phyloP scores from a whole-genome alignment of 1,140 invertebrate genomes.

The Pentalonia nigronervosa region DNA sequence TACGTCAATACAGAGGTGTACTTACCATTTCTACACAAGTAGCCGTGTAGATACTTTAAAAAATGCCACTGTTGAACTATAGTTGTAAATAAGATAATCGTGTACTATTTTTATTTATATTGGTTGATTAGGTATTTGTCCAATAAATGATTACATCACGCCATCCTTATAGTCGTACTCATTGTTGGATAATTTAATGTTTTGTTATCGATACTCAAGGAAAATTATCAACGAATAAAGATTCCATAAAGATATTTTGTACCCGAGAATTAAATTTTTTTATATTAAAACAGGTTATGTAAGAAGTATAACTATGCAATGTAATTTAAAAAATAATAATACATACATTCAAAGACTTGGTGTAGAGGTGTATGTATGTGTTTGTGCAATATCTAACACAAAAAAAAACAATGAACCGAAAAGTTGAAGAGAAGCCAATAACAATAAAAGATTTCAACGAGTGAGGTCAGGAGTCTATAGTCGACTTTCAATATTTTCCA shows the following conservation, averaged over 20 bases:
- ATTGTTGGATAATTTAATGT: background rate
- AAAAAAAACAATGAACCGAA: too few relatives aligned
- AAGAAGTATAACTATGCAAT: background rate
- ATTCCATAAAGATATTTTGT: too few relatives aligned
- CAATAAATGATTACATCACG: background rate
- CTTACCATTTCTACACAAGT: background rate
- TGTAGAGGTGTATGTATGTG: too few relatives aligned
- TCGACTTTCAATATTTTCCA: too few relatives aligned
- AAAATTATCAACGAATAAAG: background rate
- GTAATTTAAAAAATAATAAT: too few relatives aligned
- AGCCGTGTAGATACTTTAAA: background rate
- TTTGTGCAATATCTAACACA: too few relatives aligned
- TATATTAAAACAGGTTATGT: rapidly evolving
- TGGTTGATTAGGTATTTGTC: background rate
- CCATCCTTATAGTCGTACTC: background rate
- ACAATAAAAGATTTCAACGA: too few relatives aligned
- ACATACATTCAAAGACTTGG: too few relatives aligned
- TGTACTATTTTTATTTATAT: background rate
- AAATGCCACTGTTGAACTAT: background rate
- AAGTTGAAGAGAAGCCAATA: too few relatives aligned
- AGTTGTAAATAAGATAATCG: background rate
- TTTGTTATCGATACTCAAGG: background rate
- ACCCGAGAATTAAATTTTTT: background rate
- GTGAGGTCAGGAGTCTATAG: too few relatives aligned
- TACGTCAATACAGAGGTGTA: background rate